Evolutionary conservation across 2,888 invertebrate genomes (phyloP).

Genomic region (Cryptophagus acutangulus): DNA sequence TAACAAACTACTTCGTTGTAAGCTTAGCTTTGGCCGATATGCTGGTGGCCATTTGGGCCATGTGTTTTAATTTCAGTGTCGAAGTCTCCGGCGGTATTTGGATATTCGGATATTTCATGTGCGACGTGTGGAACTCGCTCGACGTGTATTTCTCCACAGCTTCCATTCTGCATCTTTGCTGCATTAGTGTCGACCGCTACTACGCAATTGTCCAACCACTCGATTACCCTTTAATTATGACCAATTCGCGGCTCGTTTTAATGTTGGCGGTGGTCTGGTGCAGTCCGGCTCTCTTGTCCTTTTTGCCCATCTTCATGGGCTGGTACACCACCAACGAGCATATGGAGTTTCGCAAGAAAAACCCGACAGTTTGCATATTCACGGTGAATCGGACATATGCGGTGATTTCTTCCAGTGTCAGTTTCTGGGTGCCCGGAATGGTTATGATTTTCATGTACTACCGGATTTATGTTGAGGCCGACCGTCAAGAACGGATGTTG

Average conservation of each 20-base stretch:
- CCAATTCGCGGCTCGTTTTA: constrained; percentile 69
- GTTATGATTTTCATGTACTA: constrained; percentile 93
- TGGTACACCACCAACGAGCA: constrained; percentile 90
- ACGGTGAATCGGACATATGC: constrained; percentile 84
- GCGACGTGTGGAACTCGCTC: constrained; percentile 93
- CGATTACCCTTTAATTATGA: constrained; percentile 92
- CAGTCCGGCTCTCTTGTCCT: constrained; percentile 86
- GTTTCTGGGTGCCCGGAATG: constrained; percentile 91
- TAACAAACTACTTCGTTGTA: constrained; percentile 95
- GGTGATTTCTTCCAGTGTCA: constrained; percentile 82
- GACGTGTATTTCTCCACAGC: constrained; percentile 94
- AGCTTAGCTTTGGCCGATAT: constrained; percentile 91
- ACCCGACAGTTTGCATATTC: constrained; percentile 74
- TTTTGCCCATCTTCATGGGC: constrained; percentile 90
- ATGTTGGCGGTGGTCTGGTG: constrained; percentile 90
- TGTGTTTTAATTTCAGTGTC: constrained; percentile 90
- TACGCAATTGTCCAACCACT: constrained; percentile 91
- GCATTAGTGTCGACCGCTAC: constrained; percentile 82
- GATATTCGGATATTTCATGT: constrained; percentile 88
- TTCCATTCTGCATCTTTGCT: constrained; percentile 89
- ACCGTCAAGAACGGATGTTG: constrained; percentile 76
- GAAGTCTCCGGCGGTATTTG: constrained; percentile 79
- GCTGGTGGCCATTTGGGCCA: constrained; percentile 89
- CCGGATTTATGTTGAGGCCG: constrained; percentile 80
- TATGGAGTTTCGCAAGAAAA: constrained; percentile 60